Evolutionary conservation across 2,113 vertebrate genomes (phyloP).

Genomic region (Calidris pugnax): DNA sequence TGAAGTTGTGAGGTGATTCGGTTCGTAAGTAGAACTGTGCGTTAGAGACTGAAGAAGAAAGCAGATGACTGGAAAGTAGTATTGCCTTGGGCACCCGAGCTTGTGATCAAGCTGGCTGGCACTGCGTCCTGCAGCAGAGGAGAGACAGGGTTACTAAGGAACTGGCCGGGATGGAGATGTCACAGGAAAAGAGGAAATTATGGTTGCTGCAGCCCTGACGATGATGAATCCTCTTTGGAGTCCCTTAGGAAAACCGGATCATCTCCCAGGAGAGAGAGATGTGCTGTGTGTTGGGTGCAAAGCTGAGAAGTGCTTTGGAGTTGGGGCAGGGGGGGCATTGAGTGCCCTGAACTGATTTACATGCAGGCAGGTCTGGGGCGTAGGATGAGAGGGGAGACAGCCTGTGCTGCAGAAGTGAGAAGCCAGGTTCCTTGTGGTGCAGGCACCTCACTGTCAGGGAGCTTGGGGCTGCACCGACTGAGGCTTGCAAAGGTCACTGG

Average conservation of each 20-base stretch:
- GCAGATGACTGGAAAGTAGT: neutral
- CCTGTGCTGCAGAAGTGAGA: neutral
- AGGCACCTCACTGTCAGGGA: accelerated
- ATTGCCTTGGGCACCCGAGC: accelerated
- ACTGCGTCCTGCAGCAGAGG: neutral
- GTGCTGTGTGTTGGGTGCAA: neutral
- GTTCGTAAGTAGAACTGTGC: accelerated
- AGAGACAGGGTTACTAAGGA: neutral
- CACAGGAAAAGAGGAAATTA: neutral
- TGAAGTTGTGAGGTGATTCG: neutral
- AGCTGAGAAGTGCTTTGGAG: neutral
- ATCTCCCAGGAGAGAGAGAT: neutral
- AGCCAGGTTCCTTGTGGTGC: neutral
- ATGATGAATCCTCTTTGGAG: neutral
- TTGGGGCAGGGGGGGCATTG: accelerated
- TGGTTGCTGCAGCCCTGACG: neutral
- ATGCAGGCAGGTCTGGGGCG: neutral
- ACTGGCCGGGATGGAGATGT: neutral
- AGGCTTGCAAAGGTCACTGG: neutral
- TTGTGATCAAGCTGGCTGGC: neutral
- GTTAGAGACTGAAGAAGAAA: neutral
- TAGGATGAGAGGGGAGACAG: neutral
- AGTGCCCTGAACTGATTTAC: accelerated
- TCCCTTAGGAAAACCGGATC: neutral
- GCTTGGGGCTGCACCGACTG: accelerated